These are phyloP conservation scores for Acinonyx jubatus DNA, from an alignment of 2,113 vertebrate genomes.

Conservation along the genomic window DNA sequence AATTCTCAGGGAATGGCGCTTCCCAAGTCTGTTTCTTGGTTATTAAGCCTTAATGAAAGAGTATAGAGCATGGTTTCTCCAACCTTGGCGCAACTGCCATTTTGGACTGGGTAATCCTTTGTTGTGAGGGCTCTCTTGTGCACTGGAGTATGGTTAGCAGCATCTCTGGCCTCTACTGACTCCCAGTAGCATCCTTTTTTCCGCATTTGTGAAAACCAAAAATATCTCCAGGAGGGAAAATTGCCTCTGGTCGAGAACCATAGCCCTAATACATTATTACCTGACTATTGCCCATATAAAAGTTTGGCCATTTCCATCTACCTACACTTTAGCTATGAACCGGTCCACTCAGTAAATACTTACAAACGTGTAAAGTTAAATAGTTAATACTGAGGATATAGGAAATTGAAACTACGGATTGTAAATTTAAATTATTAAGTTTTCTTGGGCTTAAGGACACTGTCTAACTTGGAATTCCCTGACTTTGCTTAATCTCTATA, in stretches of 20 bases:
- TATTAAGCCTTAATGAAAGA: not conserved
- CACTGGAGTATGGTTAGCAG: not conserved
- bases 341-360: conserved; percentile 29
- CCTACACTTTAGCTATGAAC: conserved; percentile 42
- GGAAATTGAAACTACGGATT: not conserved
- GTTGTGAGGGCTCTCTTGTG: not conserved
- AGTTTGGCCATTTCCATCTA: not conserved
- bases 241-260: not conserved
- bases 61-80: not conserved
- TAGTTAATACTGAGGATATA: conserved; percentile 37
- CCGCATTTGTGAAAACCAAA: not conserved
- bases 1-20: not conserved
- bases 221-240: not conserved
- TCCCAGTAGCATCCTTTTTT: not conserved
- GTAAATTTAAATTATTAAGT: conserved; percentile 18
- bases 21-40: not conserved
- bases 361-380: conserved; percentile 52
- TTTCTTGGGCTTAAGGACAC: not conserved
- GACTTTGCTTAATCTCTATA: not conserved
- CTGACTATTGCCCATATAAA: not conserved
- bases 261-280: not conserved
- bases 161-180: not conserved
- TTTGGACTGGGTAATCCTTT: not conserved
- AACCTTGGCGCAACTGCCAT: not conserved
- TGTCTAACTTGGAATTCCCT: conserved; percentile 26